Percentiles rank a stretch among this genome's conserved stretches.
Evolutionary conservation across 2,888 invertebrate species (phyloP).

Genomic region (Pachliopta kotzebuea): DNA sequence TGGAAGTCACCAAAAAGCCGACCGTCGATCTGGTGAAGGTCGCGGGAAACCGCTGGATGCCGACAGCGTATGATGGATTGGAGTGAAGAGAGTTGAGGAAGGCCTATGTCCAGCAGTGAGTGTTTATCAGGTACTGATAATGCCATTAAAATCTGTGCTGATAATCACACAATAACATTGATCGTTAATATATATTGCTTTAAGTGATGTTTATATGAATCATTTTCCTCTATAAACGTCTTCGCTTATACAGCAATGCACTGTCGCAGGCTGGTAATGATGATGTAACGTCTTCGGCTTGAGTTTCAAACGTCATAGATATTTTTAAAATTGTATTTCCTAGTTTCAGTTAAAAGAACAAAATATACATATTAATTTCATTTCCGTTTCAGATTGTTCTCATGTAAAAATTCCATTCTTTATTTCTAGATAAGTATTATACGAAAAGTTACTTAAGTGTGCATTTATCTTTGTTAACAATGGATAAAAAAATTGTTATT

Average conservation of each 20-base stretch:
- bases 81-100: too few species aligned
- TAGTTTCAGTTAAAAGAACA: background rate
- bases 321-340: background rate
- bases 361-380: background rate
- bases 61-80: too few species aligned
- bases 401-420: slow-evolving; percentile 18
- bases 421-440: slow-evolving; percentile 3
- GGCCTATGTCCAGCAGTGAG: too few species aligned
- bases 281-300: too few species aligned
- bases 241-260: too few species aligned
- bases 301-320: slow-evolving; percentile 5
- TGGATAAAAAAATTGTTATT: slow-evolving; percentile 23
- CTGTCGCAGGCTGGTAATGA: too few species aligned
- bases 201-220: background rate
- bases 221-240: too few species aligned
- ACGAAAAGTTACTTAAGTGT: background rate
- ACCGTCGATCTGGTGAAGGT: too few species aligned
- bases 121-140: too few species aligned
- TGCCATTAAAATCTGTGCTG: background rate
- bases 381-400: background rate
- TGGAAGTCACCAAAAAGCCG: too few species aligned
- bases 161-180: slow-evolving; percentile 4
- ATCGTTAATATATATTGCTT: slow-evolving; percentile 15
- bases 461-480: slow-evolving; percentile 14
- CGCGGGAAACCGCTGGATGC: too few species aligned